Evolutionary conservation across 1,140 invertebrate genomes (phyloP).

Genomic region (Odontomachus brunneus): DNA sequence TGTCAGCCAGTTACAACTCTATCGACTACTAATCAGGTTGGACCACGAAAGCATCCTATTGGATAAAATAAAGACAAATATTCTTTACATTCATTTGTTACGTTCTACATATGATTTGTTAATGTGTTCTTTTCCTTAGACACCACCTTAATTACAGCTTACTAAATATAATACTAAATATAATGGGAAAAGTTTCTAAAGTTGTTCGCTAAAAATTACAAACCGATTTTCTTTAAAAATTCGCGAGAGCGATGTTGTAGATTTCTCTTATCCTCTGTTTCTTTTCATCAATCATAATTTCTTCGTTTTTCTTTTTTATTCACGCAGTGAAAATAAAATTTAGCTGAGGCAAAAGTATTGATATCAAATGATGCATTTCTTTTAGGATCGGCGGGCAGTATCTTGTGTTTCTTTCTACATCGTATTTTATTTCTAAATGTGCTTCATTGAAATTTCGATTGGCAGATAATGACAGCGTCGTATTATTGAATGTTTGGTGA

Average conservation of each 20-base stretch:
- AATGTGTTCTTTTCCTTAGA: background rate
- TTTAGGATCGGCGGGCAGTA: conserved; percentile 53
- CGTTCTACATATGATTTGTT: background rate
- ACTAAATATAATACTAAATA: background rate
- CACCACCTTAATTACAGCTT: background rate
- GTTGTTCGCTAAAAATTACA: background rate
- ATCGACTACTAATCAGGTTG: background rate
- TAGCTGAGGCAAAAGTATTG: background rate
- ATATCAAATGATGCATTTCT: conserved; percentile 25
- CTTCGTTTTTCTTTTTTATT: no score
- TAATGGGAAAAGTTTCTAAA: background rate
- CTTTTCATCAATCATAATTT: background rate
- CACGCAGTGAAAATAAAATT: conserved; percentile 17
- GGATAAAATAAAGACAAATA: background rate
- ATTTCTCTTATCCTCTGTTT: background rate
- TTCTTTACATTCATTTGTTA: background rate
- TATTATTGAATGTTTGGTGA: background rate
- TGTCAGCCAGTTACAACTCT: background rate
- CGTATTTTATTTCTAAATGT: conserved; percentile 40
- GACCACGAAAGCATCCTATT: background rate
- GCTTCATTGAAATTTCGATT: conserved; percentile 24
- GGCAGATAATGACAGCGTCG: conserved; percentile 30
- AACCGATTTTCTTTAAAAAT: conserved; percentile 18
- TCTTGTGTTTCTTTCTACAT: conserved; percentile 31
- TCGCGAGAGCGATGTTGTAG: background rate